Evolutionary conservation across 2,888 invertebrate species (phyloP), one percentile per base, ranked within the genome.

Genomic region (Oligia strigilis): DNA sequence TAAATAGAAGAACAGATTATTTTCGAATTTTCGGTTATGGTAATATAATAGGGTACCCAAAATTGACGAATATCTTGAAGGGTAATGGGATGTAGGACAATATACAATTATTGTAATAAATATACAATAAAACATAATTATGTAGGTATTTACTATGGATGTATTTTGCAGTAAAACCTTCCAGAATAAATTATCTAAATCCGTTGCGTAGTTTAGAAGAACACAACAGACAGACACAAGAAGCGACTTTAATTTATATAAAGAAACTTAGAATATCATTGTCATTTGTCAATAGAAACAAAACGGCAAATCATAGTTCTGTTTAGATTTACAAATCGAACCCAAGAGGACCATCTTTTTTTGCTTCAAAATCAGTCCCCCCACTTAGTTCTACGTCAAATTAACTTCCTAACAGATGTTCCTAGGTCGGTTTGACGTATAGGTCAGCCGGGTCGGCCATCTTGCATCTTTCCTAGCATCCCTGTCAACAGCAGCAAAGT

Each of bases 401-500:
- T 83, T 78, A 86, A 83, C 82, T 67, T 36, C 55, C 60, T 17
- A 86, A 70, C 84, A 84, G 83, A 86, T 84, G 84, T 77, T 78
- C 77, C 78, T 75, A 78, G 76, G 64, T 76, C 4, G 29, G 58
- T 17, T 19, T 78, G 77, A 85, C 87, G 85, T 75, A 52, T 71
- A 87, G 85, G 87, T 87, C 84, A 85, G 60, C 14, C 11, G 23
- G 87, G 87, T 80, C 81, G 49, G 72, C 84, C 84, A 80, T 86
- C 82, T 87, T 88, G 86, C 86, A 80, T 89, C 82, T 83, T 83
- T 70, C 73, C 71, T 78, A 55, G 75, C 84, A 75, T 78, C 72
- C 70, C 78, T 82, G 88, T 89, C 88, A 84, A 81, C 88, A 80
- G 78, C 87, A 83, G 87, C 81, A 66, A 87, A 81, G 81, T 88